phyloP scores from a whole-genome alignment of 53 echinoderm and acorn worm species.

The Luidia sarsii region DNA sequence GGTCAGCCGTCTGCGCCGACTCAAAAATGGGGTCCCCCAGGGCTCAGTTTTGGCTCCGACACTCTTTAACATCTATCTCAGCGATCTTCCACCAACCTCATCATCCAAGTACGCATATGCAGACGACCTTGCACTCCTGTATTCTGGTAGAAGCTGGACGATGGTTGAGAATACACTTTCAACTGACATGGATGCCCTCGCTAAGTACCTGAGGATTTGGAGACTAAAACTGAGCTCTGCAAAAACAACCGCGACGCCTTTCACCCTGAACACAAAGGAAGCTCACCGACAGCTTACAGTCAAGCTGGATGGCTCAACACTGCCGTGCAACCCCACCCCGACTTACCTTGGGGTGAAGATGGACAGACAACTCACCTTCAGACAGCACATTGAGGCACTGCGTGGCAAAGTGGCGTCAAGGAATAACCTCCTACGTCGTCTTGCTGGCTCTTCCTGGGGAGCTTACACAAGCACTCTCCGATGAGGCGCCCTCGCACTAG shows the following conservation, averaged over 20 bases:
- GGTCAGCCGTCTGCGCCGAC: conserved; percentile 30
- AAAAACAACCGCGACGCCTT: conserved; percentile 31
- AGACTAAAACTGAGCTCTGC: conserved; percentile 41
- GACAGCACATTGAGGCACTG: conserved; percentile 26
- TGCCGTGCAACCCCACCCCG: conserved; percentile 25
- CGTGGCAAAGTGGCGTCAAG: conserved; percentile 41
- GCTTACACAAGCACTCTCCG: conserved; percentile 38
- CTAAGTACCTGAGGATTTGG: conserved; percentile 44
- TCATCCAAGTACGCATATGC: conserved; percentile 52
- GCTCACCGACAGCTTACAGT: no score
- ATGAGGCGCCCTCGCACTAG: conserved; percentile 24
- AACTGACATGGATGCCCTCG: conserved; percentile 33
- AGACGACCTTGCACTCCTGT: conserved; percentile 45
- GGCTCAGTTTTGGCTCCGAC: conserved; percentile 31
- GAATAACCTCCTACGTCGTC: conserved; percentile 16
- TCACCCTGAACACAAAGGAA: conserved; percentile 47
- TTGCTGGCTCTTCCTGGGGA: conserved; percentile 45
- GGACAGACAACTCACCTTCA: conserved; percentile 53
- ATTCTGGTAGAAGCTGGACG: background rate
- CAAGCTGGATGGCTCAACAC: background rate
- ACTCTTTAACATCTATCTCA: conserved; percentile 41
- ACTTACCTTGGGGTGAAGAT: conserved; percentile 60
- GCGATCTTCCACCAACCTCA: conserved; percentile 25
- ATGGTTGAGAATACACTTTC: conserved; percentile 18
- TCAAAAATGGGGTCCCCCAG: conserved; percentile 43